These are phyloP conservation scores for Coenonympha glycerion DNA, from an alignment of 2,888 invertebrate species.

Conservation along the genomic window DNA sequence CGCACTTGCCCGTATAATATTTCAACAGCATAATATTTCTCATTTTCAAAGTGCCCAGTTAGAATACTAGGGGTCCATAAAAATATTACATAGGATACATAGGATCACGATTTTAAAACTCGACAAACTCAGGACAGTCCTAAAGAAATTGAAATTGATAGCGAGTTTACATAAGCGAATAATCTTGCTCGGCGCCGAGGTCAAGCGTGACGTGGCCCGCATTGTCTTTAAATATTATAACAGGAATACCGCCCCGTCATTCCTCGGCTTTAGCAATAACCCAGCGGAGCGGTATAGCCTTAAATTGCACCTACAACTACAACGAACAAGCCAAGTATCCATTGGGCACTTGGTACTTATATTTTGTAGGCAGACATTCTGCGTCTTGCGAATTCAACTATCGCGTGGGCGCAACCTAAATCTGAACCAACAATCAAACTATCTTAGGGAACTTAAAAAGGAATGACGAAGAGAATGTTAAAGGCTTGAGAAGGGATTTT, in stretches of 20 bases:
- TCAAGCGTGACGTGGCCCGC: constrained; percentile 55
- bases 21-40: too few species aligned
- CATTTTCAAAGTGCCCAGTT: too few species aligned
- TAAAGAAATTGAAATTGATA: background rate
- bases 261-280: constrained; percentile 21
- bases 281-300: background rate
- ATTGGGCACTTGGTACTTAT: background rate
- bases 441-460: too few species aligned
- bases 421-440: too few species aligned
- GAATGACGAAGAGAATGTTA: too few species aligned
- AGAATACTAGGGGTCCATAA: too few species aligned
- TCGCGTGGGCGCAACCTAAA: too few species aligned
- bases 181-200: constrained; percentile 45
- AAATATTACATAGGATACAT: too few species aligned
- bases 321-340: background rate
- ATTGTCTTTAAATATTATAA: constrained; percentile 50
- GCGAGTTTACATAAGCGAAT: constrained; percentile 39
- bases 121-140: background rate
- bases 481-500: too few species aligned
- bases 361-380: too few species aligned
- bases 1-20: too few species aligned
- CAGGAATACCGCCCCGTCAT: constrained; percentile 33
- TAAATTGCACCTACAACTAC: background rate
- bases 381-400: too few species aligned
- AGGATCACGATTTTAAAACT: background rate